Percentiles rank a stretch among this genome's conserved stretches.
Evolutionary conservation across 1,140 invertebrate genomes (phyloP).

Genomic region (Littorina saxatilis): DNA sequence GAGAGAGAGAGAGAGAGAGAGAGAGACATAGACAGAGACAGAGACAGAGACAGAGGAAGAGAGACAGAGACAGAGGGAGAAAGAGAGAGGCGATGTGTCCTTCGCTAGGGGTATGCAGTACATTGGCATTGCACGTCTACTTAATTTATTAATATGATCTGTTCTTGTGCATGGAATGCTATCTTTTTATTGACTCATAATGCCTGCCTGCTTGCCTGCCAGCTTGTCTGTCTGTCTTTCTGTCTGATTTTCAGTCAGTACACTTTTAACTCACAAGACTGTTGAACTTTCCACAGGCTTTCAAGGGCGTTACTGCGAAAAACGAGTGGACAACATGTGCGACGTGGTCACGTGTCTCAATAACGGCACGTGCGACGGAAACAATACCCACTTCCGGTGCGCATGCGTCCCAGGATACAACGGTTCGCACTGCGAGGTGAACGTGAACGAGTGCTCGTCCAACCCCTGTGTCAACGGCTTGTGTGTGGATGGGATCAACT

Average conservation of each 20-base stretch:
- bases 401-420: constrained; percentile 55
- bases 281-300: constrained; percentile 39
- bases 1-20: too few species aligned
- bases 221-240: not conserved
- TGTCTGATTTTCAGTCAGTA: too few species aligned
- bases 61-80: too few species aligned
- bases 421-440: constrained; percentile 56
- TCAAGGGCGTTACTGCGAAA: constrained; percentile 35
- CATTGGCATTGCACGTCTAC: not conserved
- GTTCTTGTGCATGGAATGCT: too few species aligned
- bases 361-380: constrained; percentile 50
- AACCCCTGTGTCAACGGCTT: constrained; percentile 53
- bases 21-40: too few species aligned
- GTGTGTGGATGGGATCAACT: constrained; percentile 55
- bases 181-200: too few species aligned
- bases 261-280: not conserved
- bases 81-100: too few species aligned
- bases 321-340: constrained; percentile 44
- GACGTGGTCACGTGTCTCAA: constrained; percentile 47
- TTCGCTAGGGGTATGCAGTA: not conserved
- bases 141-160: too few species aligned
- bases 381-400: constrained; percentile 50
- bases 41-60: too few species aligned
- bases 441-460: constrained; percentile 55
- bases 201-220: too few species aligned